Conservation (phyloP, 1,140 invertebrate species). For the Stegodyphus mimosarum region DNA sequence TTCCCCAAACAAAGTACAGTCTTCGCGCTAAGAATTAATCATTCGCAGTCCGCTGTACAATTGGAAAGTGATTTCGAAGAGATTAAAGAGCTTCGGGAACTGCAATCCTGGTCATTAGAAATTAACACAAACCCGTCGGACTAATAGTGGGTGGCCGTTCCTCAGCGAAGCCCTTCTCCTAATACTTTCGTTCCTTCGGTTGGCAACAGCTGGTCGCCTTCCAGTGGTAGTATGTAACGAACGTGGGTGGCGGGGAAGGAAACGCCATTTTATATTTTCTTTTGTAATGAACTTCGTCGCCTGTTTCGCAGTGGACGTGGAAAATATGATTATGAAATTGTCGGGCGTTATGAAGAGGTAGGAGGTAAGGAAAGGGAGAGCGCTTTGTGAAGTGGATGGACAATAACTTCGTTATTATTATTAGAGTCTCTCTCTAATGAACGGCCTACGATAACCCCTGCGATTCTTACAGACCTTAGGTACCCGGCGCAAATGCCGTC, state of each 20-base stretch:
- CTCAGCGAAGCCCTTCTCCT: conserved; percentile 24
- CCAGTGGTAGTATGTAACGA: conserved; percentile 14
- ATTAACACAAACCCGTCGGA: conserved; percentile 57
- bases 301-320: conserved; percentile 35
- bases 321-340: conserved; percentile 60
- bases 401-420: conserved; percentile 61
- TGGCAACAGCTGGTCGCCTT: conserved; percentile 56
- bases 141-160: conserved; percentile 51
- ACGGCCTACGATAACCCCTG: background rate
- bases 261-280: conserved; percentile 54
- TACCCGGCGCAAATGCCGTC: background rate
- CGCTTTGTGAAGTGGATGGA: conserved; percentile 46
- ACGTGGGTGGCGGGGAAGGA: background rate
- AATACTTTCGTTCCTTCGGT: conserved; percentile 56
- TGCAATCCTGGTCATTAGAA: conserved; percentile 58
- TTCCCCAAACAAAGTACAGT: conserved; percentile 53
- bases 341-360: conserved; percentile 5
- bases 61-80: conserved; percentile 59
- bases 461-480: conserved; percentile 4
- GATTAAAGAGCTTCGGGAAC: conserved; percentile 41
- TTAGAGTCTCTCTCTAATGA: conserved; percentile 32
- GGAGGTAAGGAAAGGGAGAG: background rate
- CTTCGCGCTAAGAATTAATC: conserved; percentile 58
- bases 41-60: conserved; percentile 57
- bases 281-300: conserved; percentile 51